phyloP scores from a whole-genome alignment of 30 jellyfish, hydroid and myxozoan species.

The Aurelia sp. region DNA sequence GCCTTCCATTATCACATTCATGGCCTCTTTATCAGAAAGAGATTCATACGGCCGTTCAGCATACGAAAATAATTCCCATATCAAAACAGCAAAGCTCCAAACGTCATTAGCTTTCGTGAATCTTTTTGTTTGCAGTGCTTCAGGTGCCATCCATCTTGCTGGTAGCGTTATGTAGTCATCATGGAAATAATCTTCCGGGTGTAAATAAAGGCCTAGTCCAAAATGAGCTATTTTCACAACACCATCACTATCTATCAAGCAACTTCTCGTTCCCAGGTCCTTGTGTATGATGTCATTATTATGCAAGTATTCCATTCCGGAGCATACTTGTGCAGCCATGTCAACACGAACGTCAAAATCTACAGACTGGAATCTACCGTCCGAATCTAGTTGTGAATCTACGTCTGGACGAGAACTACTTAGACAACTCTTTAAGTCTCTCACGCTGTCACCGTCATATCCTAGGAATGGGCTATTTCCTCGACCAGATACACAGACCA shows the following conservation, averaged over 20 bases:
- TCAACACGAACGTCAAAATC: slow-evolving; percentile 27
- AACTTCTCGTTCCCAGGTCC: slow-evolving; percentile 89
- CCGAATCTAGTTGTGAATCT: slow-evolving; percentile 22
- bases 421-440: slow-evolving; percentile 71
- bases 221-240: slow-evolving; percentile 66
- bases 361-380: slow-evolving; percentile 6
- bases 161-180: slow-evolving; percentile 65
- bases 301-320: slow-evolving; percentile 85
- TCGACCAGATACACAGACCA: slow-evolving; percentile 77
- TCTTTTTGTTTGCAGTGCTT: slow-evolving; percentile 59
- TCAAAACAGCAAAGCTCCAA: slow-evolving; percentile 79
- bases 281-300: slow-evolving; percentile 69
- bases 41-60: slow-evolving; percentile 82
- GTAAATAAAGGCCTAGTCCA: slow-evolving; percentile 81
- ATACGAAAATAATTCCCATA: slow-evolving; percentile 89
- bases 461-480: slow-evolving; percentile 82
- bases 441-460: slow-evolving; percentile 56
- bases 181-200: slow-evolving; percentile 74
- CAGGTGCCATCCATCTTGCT: slow-evolving; percentile 96
- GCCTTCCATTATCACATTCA: slow-evolving; percentile 33
- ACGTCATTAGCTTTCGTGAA: slow-evolving; percentile 72
- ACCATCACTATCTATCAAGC: slow-evolving; percentile 70
- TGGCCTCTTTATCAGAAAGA: slow-evolving; percentile 70
- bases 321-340: slow-evolving; percentile 69
- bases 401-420: slow-evolving; percentile 15